Conservation (phyloP, 2,888 invertebrate species). For the Willowsia nigromaculata region DNA sequence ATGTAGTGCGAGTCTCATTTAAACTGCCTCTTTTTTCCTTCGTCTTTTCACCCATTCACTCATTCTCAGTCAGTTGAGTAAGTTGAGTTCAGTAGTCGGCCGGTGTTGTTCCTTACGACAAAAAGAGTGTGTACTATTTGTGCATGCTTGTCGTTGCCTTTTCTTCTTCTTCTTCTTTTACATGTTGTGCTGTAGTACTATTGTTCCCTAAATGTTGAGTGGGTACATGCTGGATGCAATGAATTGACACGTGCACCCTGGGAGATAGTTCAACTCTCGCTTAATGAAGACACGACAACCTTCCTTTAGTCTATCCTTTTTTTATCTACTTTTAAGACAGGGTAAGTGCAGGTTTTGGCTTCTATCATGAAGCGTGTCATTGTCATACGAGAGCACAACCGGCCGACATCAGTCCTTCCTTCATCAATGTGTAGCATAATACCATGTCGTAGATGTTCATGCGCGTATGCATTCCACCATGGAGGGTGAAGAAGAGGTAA, state of each 20-base stretch:
- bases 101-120: constrained; percentile 36
- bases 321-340: not conserved
- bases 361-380: constrained; percentile 74
- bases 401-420: constrained; percentile 39
- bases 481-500: not conserved
- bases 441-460: not conserved
- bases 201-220: constrained; percentile 20
- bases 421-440: constrained; percentile 38
- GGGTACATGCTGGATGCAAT: constrained; percentile 68
- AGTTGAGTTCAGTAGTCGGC: constrained; percentile 29
- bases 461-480: not conserved
- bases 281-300: constrained; percentile 78
- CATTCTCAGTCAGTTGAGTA: not conserved
- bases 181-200: no score
- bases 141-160: not conserved
- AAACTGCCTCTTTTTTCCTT: constrained; percentile 29
- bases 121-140: not conserved
- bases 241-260: constrained; percentile 77
- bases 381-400: constrained; percentile 71
- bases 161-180: not conserved
- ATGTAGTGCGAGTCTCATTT: constrained; percentile 36
- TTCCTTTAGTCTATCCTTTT: constrained; percentile 32
- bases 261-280: constrained; percentile 63
- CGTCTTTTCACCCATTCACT: constrained; percentile 5
- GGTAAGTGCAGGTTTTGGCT: constrained; percentile 57